Evolutionary conservation across 2,797 vertebrate genomes (phyloP).

Genomic region (Limnodromus scolopaceus): DNA sequence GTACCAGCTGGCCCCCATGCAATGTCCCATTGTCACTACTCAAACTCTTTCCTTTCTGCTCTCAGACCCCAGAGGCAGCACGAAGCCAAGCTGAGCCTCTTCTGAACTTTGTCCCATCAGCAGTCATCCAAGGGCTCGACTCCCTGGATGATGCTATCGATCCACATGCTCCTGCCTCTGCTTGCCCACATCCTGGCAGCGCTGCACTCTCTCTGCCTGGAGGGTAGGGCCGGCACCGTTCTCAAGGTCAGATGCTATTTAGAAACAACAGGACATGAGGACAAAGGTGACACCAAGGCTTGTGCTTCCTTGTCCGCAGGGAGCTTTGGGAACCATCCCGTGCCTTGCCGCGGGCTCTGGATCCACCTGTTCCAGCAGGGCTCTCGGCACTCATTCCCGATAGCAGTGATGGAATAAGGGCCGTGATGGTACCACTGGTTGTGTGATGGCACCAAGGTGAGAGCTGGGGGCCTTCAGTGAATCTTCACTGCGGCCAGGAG

Average conservation of each 20-base stretch:
- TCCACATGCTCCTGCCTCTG: background rate
- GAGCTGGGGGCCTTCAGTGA: background rate
- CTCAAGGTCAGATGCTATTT: background rate
- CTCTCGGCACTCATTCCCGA: accelerated
- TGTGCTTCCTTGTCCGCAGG: background rate
- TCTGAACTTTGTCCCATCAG: background rate
- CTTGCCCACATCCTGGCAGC: background rate
- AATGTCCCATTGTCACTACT: accelerated
- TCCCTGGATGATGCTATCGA: background rate
- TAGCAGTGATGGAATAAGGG: background rate
- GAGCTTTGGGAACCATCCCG: background rate
- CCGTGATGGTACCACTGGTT: accelerated
- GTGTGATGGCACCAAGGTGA: background rate
- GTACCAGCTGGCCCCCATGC: background rate
- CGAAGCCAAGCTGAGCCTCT: accelerated
- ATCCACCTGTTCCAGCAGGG: background rate
- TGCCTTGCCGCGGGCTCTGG: background rate
- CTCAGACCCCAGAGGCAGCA: background rate
- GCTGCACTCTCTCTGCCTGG: background rate
- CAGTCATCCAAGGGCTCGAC: background rate
- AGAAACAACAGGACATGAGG: background rate
- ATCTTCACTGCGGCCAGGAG: accelerated
- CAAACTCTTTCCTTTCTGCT: background rate
- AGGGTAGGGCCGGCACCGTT: background rate
- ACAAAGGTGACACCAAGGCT: background rate